Evolutionary conservation across 2,797 vertebrate species (phyloP).

Genomic region (Acropternis orthonyx): DNA sequence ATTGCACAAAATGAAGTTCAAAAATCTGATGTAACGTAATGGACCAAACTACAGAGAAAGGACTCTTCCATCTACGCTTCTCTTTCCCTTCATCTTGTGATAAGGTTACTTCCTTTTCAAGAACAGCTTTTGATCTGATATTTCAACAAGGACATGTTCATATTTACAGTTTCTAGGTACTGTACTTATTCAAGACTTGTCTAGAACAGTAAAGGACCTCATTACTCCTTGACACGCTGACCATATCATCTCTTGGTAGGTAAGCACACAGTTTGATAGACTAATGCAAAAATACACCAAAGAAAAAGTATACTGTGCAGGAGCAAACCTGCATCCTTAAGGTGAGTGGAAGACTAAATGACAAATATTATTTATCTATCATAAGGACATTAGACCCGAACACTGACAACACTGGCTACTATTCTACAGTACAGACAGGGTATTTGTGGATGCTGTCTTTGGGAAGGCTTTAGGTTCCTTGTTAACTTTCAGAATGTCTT

Average conservation of each 20-base stretch:
- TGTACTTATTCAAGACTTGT: background rate
- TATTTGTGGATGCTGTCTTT: background rate
- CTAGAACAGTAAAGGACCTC: background rate
- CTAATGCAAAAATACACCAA: background rate
- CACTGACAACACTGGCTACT: background rate
- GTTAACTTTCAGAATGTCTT: background rate
- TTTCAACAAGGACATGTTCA: background rate
- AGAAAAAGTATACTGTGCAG: background rate
- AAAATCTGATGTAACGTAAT: background rate
- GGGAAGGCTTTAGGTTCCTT: background rate
- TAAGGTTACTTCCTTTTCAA: background rate
- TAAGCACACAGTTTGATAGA: background rate
- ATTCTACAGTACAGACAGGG: background rate
- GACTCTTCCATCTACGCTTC: background rate
- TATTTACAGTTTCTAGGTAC: background rate
- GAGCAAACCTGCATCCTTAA: background rate
- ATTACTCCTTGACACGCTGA: background rate
- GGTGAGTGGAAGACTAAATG: background rate
- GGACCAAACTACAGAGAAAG: background rate
- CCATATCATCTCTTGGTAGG: background rate
- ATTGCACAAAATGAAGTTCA: background rate
- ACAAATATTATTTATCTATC: background rate
- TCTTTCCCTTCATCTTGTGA: background rate
- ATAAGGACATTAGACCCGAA: background rate
- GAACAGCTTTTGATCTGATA: background rate